These are phyloP conservation scores for Drosophila carrolli DNA, from an alignment of 1,140 invertebrate genomes.

Conservation along the genomic window DNA sequence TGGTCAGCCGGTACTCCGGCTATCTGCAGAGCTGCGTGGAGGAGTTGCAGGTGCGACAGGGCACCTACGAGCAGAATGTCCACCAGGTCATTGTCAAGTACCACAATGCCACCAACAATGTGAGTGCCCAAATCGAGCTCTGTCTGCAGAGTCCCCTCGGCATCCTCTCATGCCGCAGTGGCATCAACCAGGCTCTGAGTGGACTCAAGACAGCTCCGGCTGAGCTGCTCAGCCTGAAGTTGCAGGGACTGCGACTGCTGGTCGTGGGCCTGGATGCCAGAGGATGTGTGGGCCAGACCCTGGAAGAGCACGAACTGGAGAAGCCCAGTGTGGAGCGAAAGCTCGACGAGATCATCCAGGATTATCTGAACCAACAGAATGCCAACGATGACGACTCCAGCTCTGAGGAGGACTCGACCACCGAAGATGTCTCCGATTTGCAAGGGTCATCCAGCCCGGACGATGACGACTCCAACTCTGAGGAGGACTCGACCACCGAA, in stretches of 20 bases:
- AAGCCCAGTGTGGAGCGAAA: neutral
- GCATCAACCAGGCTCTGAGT: conserved; percentile 2
- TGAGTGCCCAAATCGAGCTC: conserved; percentile 8
- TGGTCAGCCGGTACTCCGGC: conserved; percentile 1
- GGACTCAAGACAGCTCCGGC: neutral
- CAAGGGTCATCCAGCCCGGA: too few relatives aligned
- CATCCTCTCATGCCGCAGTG: neutral
- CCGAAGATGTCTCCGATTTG: neutral
- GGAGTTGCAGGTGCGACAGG: conserved; percentile 17
- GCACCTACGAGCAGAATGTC: conserved; percentile 18
- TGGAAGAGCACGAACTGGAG: conserved; percentile 13
- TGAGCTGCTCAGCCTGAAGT: conserved; percentile 8
- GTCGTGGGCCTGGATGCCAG: conserved; percentile 2
- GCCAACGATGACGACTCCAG: neutral
- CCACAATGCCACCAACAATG: conserved; percentile 2
- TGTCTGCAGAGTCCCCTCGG: neutral
- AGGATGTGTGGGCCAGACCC: conserved; percentile 15
- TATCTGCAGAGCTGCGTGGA: conserved; percentile 19
- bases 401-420: neutral
- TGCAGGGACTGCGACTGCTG: neutral
- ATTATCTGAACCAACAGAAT: neutral
- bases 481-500: neutral
- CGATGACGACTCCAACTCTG: neutral
- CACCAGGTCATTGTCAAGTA: conserved; percentile 2
- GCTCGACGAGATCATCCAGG: conserved; percentile 20